Conservation (phyloP, 2,797 vertebrate genomes). For the Syndactyla subalaris region DNA sequence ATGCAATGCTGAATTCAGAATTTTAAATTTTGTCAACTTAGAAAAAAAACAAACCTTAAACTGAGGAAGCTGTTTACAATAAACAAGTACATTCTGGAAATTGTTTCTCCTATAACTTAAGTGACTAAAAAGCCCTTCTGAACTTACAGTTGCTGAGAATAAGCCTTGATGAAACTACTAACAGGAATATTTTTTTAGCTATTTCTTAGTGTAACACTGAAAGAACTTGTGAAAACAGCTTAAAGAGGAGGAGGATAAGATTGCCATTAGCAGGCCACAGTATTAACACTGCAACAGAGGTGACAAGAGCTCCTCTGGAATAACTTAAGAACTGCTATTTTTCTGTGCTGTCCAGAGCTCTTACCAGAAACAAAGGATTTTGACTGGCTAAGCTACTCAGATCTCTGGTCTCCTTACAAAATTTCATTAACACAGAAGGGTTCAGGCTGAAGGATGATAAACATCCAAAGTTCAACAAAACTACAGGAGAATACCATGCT, state of each 20-base stretch:
- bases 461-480: neutral
- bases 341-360: neutral
- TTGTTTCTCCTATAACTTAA: neutral
- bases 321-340: neutral
- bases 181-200: neutral
- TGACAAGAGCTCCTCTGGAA: neutral
- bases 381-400: neutral
- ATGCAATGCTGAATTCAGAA: neutral
- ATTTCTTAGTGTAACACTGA: neutral
- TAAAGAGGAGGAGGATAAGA: neutral
- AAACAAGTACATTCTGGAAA: accelerated
- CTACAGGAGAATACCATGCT: accelerated
- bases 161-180: neutral
- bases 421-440: neutral
- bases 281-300: neutral
- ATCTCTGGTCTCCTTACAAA: neutral
- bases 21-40: neutral
- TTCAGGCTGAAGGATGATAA: neutral
- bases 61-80: neutral
- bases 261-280: neutral
- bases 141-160: neutral
- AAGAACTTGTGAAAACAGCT: neutral
- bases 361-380: neutral
- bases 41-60: neutral
- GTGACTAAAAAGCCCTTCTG: neutral